Conservation (phyloP, 2,113 vertebrate species). For the Hystrix cristata region DNA sequence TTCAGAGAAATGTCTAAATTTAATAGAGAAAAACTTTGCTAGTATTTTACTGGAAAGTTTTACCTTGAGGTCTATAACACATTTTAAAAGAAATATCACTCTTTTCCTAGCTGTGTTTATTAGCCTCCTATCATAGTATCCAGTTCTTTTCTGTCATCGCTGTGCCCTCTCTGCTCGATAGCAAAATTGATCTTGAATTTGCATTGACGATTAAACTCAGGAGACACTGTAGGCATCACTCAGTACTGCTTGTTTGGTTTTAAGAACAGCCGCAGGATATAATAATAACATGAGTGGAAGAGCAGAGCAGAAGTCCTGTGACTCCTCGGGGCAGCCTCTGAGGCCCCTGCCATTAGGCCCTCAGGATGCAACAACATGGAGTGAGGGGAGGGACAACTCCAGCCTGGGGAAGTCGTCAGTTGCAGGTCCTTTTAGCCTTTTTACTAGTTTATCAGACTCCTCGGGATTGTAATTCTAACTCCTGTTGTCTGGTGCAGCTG, state of each 20-base stretch:
- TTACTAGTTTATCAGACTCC: background rate
- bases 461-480: background rate
- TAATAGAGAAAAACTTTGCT: background rate
- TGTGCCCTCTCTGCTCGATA: background rate
- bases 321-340: background rate
- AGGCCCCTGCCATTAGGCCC: background rate
- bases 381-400: background rate
- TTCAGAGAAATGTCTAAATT: background rate
- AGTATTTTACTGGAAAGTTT: background rate
- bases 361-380: background rate
- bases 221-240: background rate
- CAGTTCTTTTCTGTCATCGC: background rate
- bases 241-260: background rate
- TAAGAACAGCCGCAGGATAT: background rate
- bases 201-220: background rate
- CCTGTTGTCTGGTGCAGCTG: background rate
- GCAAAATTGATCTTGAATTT: background rate
- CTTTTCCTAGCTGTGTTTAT: background rate
- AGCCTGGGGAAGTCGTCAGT: background rate
- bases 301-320: background rate
- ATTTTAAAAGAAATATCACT: constrained; percentile 3
- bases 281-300: background rate
- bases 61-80: background rate
- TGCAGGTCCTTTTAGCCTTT: background rate
- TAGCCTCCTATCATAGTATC: background rate